These are phyloP conservation scores for Morbakka virulenta DNA, from an alignment of 30 jellyfish, hydroid and myxozoan genomes.

Conservation along the genomic window DNA sequence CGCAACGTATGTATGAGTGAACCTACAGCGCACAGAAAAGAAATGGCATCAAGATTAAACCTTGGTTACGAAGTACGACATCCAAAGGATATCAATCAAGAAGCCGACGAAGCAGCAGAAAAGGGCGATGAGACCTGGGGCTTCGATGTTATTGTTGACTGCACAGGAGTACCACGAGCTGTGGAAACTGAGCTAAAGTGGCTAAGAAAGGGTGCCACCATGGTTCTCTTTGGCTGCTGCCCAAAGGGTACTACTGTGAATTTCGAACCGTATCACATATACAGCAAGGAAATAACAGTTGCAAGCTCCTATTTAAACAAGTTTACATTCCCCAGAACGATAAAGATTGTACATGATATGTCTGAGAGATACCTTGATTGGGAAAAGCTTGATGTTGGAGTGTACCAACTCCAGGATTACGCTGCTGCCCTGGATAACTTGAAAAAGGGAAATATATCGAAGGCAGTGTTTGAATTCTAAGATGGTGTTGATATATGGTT, in stretches of 20 bases:
- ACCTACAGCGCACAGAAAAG: slow-evolving; percentile 64
- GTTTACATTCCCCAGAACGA: slow-evolving; percentile 69
- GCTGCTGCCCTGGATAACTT: slow-evolving; percentile 71
- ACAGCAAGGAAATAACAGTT: slow-evolving; percentile 57
- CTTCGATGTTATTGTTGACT: slow-evolving; percentile 78
- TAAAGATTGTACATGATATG: slow-evolving; percentile 66
- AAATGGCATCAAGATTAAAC: slow-evolving; percentile 67
- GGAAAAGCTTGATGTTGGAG: slow-evolving; percentile 59
- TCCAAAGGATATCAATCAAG: slow-evolving; percentile 39
- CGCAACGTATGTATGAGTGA: slow-evolving; percentile 81
- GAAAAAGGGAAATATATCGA: slow-evolving; percentile 71
- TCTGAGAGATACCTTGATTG: slow-evolving; percentile 74
- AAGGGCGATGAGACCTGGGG: slow-evolving; percentile 74
- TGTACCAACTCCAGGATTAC: slow-evolving; percentile 57
- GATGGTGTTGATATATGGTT: too few species aligned
- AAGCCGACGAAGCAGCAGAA: slow-evolving; percentile 17
- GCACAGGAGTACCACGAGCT: slow-evolving; percentile 79
- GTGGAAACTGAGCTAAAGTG: slow-evolving; percentile 65
- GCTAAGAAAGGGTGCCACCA: slow-evolving; percentile 79
- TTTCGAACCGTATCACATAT: slow-evolving; percentile 75
- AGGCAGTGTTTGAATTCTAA: slow-evolving; percentile 78
- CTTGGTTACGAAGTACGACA: slow-evolving; percentile 56
- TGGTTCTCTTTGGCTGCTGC: slow-evolving; percentile 85
- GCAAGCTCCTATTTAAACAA: slow-evolving; percentile 69
- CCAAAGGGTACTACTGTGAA: slow-evolving; percentile 59